Percentiles rank a stretch among this genome's conserved stretches.
Conservation (phyloP, 2,797 vertebrate species). For the Cyclura pinguis region DNA sequence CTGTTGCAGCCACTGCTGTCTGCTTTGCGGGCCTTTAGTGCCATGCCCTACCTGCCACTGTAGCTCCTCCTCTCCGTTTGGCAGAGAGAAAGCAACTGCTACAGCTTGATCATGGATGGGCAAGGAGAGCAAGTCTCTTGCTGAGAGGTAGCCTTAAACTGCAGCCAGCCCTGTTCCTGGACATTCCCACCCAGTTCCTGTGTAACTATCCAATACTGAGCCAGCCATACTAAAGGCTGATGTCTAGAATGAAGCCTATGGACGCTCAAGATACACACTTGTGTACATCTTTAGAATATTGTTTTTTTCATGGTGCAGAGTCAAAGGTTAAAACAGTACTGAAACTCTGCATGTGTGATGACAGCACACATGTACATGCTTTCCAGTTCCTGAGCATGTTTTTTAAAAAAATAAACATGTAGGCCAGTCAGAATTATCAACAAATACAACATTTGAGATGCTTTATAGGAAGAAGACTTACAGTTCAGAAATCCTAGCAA, state of each 20-base stretch:
- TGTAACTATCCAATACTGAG: background rate
- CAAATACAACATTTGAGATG: background rate
- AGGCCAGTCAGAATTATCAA: background rate
- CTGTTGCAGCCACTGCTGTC: too few relatives aligned
- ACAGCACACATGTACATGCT: background rate
- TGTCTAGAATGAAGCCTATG: background rate
- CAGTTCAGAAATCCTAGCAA: background rate
- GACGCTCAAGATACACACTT: background rate
- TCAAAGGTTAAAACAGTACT: background rate
- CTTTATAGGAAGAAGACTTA: background rate
- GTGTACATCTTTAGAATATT: background rate
- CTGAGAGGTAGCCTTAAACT: background rate
- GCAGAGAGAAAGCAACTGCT: background rate
- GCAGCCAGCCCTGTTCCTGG: background rate
- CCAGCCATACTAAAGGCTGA: background rate
- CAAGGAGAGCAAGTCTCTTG: background rate
- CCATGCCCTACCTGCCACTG: background rate
- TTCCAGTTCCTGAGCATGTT: background rate
- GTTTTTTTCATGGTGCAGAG: background rate
- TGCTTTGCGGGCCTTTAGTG: background rate
- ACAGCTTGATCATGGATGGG: background rate
- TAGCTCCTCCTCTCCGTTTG: background rate
- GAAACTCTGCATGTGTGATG: background rate
- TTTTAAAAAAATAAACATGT: background rate
- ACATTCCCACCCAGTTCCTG: background rate